Percentiles rank a stretch among this genome's conserved stretches.
phyloP scores from a whole-genome alignment of 2,113 vertebrate species.

The Rhineura floridana region DNA sequence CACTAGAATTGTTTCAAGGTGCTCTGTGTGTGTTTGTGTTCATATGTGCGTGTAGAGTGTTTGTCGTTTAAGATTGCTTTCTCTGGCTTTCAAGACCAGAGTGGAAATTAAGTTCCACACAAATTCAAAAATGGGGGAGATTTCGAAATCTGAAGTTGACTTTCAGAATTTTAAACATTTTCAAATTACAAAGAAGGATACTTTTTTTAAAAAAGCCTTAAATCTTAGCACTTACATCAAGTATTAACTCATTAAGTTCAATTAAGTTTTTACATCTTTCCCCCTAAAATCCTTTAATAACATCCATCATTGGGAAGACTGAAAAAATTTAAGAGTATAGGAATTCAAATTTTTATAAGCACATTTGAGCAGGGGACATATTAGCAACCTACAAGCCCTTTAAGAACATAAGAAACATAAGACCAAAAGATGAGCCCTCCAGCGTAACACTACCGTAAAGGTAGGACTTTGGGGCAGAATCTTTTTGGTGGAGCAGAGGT shows the following conservation, averaged over 20 bases:
- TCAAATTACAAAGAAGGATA: neutral
- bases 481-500: no score
- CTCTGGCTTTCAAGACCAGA: neutral
- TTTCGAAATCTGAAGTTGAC: neutral
- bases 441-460: no score
- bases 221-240: neutral
- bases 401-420: neutral
- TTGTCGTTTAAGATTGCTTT: constrained; percentile 58
- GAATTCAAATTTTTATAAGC: neutral
- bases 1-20: constrained; percentile 73
- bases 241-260: no score
- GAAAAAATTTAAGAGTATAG: no score
- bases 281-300: no score
- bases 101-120: neutral
- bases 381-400: neutral
- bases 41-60: constrained; percentile 26
- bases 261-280: no score
- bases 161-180: neutral
- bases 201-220: neutral
- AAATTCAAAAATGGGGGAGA: neutral
- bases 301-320: no score
- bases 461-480: no score
- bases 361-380: neutral
- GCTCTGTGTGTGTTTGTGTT: constrained; percentile 2
- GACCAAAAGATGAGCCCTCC: no score